Evolutionary conservation across 2,113 vertebrate species (phyloP), one percentile per base, ranked within the genome.

Genomic region (Philantomba maxwellii): DNA sequence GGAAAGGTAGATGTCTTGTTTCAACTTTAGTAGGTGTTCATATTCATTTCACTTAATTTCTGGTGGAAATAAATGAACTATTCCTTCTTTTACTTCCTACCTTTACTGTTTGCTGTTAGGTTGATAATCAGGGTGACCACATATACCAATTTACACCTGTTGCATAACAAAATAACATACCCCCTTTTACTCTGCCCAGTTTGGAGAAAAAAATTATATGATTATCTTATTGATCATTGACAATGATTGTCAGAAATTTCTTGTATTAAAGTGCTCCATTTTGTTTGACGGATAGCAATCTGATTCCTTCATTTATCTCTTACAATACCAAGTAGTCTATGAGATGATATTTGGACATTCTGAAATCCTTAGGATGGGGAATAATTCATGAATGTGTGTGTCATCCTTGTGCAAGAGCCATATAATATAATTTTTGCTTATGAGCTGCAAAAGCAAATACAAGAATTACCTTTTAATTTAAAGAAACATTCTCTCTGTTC

Each of bases 21-120:
- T 87, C 12, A 93, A 36, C 28, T n/a, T 73, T n/a, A 87, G 17
- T 96, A 64, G 28, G 30, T 86, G 49, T 93, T 90, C 55, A 45
- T 77, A 33, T 88, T 91, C 47, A 64, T 94, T 89, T 89, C 33
- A 77, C 45, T 94, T 81, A 21, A 78, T 93, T 88, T 96, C 25
- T 96, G 51, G 13, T 75, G 64, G 25, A 82, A 94, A 62, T 91
- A 81, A 91, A 60, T 45, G 26, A 58, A 14, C 30, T 60, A 4
- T 62, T 45, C 36, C 30, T 88, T 80, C 57, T 80, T 94, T 88
- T 83, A 77, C 26, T 64, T 87, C 25, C 15, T 83, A 51, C 33
- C 11, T 60, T 88, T 88, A 88, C 75, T 15, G 19, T 75, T 94
- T 85, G 25, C 81, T 94, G 49, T 83, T 60, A 87, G 25, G 4